Percentiles rank a stretch among this genome's conserved stretches.
phyloP scores from a whole-genome alignment of 2,888 invertebrate species.

The Exocentrus adspersus region DNA sequence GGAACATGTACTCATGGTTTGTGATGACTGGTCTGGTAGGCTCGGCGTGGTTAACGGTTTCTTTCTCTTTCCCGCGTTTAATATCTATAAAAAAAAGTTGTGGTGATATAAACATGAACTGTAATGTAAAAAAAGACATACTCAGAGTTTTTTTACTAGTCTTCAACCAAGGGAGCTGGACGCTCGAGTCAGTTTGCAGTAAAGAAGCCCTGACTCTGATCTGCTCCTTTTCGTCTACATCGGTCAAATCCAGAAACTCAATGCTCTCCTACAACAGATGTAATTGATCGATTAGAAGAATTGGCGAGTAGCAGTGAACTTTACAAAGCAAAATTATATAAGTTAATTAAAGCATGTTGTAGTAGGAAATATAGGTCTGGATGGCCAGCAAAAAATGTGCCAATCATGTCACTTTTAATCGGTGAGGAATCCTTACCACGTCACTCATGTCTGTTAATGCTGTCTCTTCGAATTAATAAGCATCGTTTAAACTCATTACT shows the following conservation, averaged over 20 bases:
- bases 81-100: too few relatives aligned
- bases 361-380: too few relatives aligned
- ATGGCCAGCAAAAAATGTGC: too few relatives aligned
- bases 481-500: constrained; percentile 34
- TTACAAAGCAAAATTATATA: constrained; percentile 23
- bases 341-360: constrained; percentile 16
- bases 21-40: not conserved
- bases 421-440: constrained; percentile 39
- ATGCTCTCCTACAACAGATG: constrained; percentile 47
- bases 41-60: constrained; percentile 1
- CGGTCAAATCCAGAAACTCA: constrained; percentile 80
- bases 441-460: constrained; percentile 42
- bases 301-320: too few relatives aligned
- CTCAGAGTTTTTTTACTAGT: constrained; percentile 35
- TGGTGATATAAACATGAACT: too few relatives aligned
- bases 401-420: not conserved
- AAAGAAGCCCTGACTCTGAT: constrained; percentile 72
- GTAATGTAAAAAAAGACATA: constrained; percentile 28
- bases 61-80: constrained; percentile 21
- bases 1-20: constrained; percentile 4
- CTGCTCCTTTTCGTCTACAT: constrained; percentile 76
- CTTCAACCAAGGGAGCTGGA: constrained; percentile 60
- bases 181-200: constrained; percentile 62
- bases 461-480: constrained; percentile 22
- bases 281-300: too few relatives aligned